A percentile compares a stretch with the other conserved stretches of the same genome.
phyloP scores from a whole-genome alignment of 2,113 vertebrate species.

The Dasyurus viverrinus region DNA sequence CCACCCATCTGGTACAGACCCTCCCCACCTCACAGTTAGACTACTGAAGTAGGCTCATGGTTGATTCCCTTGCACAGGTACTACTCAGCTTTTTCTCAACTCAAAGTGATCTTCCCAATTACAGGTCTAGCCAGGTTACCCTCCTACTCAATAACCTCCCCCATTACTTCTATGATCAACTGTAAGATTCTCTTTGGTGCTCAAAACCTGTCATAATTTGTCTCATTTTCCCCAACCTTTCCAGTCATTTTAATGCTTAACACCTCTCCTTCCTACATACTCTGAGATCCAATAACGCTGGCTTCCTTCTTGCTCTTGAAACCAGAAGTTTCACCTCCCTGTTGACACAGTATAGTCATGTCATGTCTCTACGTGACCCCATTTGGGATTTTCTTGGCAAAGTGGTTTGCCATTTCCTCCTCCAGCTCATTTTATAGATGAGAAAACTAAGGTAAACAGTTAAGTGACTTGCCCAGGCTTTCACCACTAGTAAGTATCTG shows the following conservation, averaged over 20 bases:
- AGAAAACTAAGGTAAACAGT: background rate
- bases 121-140: background rate
- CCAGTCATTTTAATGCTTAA: background rate
- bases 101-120: background rate
- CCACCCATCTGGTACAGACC: background rate
- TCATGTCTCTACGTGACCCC: background rate
- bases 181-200: background rate
- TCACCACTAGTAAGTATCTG: background rate
- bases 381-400: background rate
- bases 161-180: background rate
- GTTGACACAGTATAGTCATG: background rate
- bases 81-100: background rate
- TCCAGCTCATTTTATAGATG: background rate
- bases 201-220: background rate
- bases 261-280: background rate
- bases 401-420: background rate
- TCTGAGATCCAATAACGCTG: background rate
- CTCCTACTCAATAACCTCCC: background rate
- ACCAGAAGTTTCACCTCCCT: background rate
- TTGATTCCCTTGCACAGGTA: background rate
- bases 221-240: background rate
- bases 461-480: background rate
- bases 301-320: background rate
- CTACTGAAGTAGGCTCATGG: background rate
- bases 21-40: background rate